These are phyloP conservation scores for Tryphoninae sp. DNA, from an alignment of 2,888 invertebrate genomes.

Conservation along the genomic window DNA sequence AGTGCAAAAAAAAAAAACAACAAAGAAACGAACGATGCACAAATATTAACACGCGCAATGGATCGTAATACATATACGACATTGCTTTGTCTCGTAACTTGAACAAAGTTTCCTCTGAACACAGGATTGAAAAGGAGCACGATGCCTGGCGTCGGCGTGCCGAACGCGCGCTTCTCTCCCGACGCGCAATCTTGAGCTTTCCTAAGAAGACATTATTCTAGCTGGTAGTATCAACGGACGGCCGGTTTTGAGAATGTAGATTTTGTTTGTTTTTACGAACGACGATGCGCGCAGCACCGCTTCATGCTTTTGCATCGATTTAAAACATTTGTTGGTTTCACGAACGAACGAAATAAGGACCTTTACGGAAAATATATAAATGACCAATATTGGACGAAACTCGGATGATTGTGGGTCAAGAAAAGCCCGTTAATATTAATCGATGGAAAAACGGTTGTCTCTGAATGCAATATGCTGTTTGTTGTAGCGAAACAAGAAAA, in stretches of 20 bases:
- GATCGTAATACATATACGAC: background rate
- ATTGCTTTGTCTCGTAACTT: background rate
- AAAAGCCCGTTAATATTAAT: constrained; percentile 58
- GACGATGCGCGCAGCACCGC: constrained; percentile 23
- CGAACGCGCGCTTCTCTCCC: no score
- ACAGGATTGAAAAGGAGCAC: constrained; percentile 74
- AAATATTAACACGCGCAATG: background rate
- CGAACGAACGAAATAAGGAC: constrained; percentile 9
- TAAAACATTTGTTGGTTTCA: background rate
- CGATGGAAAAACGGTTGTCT: constrained; percentile 67
- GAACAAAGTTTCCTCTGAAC: constrained; percentile 76
- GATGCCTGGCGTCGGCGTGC: no score
- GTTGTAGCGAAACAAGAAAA: constrained; percentile 80
- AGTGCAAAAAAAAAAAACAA: background rate
- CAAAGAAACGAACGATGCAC: background rate
- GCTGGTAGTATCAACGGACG: no score
- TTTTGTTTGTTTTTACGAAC: background rate
- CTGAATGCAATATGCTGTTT: constrained; percentile 80
- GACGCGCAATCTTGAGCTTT: no score
- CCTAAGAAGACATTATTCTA: no score
- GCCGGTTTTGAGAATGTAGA: background rate
- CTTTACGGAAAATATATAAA: constrained; percentile 21
- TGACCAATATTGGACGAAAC: constrained; percentile 20
- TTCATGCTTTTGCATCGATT: constrained; percentile 15
- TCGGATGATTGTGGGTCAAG: constrained; percentile 17